Evolutionary conservation across 2,113 vertebrate species (phyloP).

Genomic region (Sciurus niger): DNA sequence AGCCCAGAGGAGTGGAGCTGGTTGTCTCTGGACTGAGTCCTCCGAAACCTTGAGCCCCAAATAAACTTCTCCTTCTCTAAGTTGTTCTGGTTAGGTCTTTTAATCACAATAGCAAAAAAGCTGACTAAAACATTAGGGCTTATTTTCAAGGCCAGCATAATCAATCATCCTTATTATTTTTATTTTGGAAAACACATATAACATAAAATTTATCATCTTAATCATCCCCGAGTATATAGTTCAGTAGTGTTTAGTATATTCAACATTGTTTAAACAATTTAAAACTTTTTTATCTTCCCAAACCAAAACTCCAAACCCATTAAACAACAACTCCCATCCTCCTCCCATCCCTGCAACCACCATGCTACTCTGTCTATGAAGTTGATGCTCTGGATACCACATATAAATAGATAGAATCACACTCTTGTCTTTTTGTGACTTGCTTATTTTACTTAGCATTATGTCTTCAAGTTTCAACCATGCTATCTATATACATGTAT

Average conservation of each 20-base stretch:
- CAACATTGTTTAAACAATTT: background rate
- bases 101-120: no score
- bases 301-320: background rate
- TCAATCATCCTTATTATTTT: background rate
- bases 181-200: background rate
- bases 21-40: no score
- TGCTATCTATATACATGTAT: background rate
- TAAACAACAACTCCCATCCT: background rate
- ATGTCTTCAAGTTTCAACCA: background rate
- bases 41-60: no score
- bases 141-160: background rate
- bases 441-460: background rate
- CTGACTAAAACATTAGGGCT: background rate
- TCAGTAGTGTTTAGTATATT: slow-evolving; percentile 21
- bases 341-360: background rate
- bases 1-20: no score
- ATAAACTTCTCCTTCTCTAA: no score
- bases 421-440: background rate
- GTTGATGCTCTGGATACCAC: background rate
- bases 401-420: background rate
- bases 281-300: slow-evolving; percentile 9
- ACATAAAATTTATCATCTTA: background rate
- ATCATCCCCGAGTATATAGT: background rate
- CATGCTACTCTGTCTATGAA: background rate
- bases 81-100: no score